These are phyloP conservation scores for Aldrovandia affinis DNA, from an alignment of 2,797 vertebrate species.

Conservation along the genomic window DNA sequence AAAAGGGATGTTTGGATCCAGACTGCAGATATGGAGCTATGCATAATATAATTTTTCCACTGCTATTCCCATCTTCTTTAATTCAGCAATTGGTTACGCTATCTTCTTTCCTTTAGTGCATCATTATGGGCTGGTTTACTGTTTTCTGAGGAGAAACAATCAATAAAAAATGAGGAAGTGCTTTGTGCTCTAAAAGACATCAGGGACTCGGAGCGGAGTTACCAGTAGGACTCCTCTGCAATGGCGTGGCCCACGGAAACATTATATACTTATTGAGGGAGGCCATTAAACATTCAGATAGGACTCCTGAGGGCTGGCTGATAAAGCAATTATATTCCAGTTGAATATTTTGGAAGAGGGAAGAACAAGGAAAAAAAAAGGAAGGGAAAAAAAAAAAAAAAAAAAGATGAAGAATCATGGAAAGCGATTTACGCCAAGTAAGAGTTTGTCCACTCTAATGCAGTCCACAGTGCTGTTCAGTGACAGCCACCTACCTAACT, in stretches of 20 bases:
- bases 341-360: constrained; percentile 14
- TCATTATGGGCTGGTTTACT: constrained; percentile 54
- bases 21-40: too few species aligned
- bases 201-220: constrained; percentile 26
- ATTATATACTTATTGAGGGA: constrained; percentile 24
- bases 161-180: constrained; percentile 63
- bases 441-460: constrained; percentile 3
- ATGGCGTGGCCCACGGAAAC: constrained; percentile 16
- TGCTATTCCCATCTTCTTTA: too few species aligned
- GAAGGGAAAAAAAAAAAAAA: neutral
- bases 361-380: neutral
- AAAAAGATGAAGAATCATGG: neutral
- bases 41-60: too few species aligned
- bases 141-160: constrained; percentile 52
- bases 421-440: neutral
- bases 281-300: constrained; percentile 31
- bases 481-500: neutral
- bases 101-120: constrained; percentile 40
- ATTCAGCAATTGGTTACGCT: too few species aligned
- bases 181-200: constrained; percentile 53
- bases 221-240: constrained; percentile 20
- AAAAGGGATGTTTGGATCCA: neutral
- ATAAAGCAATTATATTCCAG: constrained; percentile 32
- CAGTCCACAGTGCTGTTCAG: neutral
- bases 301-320: constrained; percentile 14